Evolutionary conservation across 2,113 vertebrate genomes (phyloP).

Genomic region (Aspidoscelis tigris): DNA sequence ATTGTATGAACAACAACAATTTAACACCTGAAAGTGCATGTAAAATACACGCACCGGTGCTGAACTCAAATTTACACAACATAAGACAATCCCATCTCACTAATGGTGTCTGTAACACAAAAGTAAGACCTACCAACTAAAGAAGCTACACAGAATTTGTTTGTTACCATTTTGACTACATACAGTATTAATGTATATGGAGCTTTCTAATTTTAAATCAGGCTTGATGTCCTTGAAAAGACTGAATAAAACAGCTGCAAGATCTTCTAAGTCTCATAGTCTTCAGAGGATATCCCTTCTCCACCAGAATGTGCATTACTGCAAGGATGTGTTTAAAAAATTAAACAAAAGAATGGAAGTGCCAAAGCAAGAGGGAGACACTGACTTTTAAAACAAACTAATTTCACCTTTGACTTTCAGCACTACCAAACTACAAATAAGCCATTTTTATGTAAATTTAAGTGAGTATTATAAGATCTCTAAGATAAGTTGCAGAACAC

Average conservation of each 20-base stretch:
- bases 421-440: not conserved
- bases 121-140: not conserved
- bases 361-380: constrained; percentile 11
- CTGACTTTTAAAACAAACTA: too few species aligned
- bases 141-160: not conserved
- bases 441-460: not conserved
- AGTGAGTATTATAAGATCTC: not conserved
- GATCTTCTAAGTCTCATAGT: constrained; percentile 16
- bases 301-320: constrained; percentile 1
- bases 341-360: constrained; percentile 16
- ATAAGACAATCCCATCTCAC: not conserved
- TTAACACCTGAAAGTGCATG: not conserved
- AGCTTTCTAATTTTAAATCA: not conserved
- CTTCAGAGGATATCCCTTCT: constrained; percentile 14
- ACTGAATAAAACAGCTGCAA: constrained; percentile 21
- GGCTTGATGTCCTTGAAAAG: constrained; percentile 21
- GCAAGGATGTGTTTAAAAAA: constrained; percentile 17
- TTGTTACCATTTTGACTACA: not conserved
- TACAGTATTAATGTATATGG: not conserved
- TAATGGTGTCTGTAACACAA: accelerated
- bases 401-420: not conserved
- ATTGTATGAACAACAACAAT: not conserved
- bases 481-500: not conserved
- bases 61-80: not conserved
- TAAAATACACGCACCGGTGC: not conserved